phyloP scores from a whole-genome alignment of 2,113 vertebrate species.

The Melanerpes formicivorus region DNA sequence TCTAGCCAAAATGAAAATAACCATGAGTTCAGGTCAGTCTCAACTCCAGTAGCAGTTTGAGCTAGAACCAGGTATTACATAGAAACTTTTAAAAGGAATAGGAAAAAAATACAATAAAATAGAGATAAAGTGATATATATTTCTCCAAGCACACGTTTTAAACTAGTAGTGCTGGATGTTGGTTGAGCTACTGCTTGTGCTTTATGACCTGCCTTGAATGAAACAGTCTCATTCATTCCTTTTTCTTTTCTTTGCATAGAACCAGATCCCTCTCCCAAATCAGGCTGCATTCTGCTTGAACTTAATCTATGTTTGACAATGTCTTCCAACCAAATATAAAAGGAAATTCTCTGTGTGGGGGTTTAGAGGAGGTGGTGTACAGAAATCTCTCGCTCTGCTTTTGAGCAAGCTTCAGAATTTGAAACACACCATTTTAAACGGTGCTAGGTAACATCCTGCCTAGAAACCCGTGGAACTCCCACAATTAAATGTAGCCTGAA shows the following conservation, averaged over 20 bases:
- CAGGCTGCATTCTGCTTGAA: background rate
- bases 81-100: background rate
- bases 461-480: background rate
- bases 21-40: background rate
- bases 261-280: background rate
- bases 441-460: conserved; percentile 42
- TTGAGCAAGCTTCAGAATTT: background rate
- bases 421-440: background rate
- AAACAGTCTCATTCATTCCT: background rate
- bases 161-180: background rate
- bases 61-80: background rate
- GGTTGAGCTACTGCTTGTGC: background rate
- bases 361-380: background rate
- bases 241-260: background rate
- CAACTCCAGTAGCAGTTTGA: background rate
- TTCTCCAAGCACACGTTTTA: accelerated
- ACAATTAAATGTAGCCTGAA: conserved; percentile 30
- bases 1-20: conserved; percentile 4
- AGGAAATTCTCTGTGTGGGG: background rate
- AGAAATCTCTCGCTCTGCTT: background rate
- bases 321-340: background rate
- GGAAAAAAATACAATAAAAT: background rate
- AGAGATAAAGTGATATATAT: background rate
- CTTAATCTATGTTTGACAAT: background rate
- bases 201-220: background rate